Evolutionary conservation across 2,797 vertebrate genomes (phyloP), one percentile per base, ranked within the genome.

Genomic region (Austrolebias charrua): DNA sequence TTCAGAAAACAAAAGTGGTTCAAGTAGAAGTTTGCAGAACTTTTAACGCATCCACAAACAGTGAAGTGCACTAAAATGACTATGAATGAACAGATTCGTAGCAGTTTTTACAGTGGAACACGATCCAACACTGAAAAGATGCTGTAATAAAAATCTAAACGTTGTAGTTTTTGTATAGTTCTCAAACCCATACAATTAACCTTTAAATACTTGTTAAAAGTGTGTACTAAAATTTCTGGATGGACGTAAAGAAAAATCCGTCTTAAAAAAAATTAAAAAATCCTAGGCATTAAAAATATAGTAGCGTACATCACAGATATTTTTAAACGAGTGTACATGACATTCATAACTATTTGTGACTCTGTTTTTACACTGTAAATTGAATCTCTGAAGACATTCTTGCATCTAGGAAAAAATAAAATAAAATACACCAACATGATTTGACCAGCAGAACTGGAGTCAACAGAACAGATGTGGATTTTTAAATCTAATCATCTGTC

Each of bases 331-430:
- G 85, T 86, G 82, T 87, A 80, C 67, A 88, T 66, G 82, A 89
- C 83, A 75, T 79, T 83, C 79, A 87, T 78, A 90, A 68, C 82
- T 78, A 90, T 86, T 76, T 87, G 68, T 84, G 86, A 84, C 81
- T 88, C 84, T 81, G 70, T 90, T 91, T 92, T 90, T 91, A 92
- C 91, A 93, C 69, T 78, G 86, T 76, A 77, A 76, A 73, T 65
- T 49, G 73, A 73, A 71, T 75, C 66, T 88, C 79, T 84, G 79
- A 58, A 83, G 45, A 82, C 65, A 75, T 73, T 74, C 79, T 65
- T 69, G 64, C 73, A 71, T 63, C 75, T 40, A 47, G 63, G 74
- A 75, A 51, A 42, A 75, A 71, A 74, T 31, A 38, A 10, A 18
- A 20, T 50, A 74, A 79, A 69, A 85, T 44, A 71, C 66, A 35